These are phyloP conservation scores for Schizopygopsis pylzovi DNA, from an alignment of 2,797 vertebrate genomes.

Conservation along the genomic window DNA sequence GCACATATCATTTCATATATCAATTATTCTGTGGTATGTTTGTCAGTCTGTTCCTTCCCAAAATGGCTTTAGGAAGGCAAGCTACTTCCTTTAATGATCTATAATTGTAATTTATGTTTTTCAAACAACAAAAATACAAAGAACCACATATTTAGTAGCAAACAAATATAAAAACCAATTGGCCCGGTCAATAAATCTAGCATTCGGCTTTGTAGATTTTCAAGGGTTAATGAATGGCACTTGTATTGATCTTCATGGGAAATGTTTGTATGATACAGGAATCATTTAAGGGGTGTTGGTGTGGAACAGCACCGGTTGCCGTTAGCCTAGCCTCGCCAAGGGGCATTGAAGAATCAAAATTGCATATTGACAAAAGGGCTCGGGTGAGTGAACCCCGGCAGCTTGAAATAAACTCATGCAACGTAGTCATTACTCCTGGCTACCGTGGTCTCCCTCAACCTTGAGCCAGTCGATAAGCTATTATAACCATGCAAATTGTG, in stretches of 20 bases:
- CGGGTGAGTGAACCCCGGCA: conserved; percentile 90
- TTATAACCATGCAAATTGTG: conserved; percentile 98
- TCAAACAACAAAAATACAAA: neutral
- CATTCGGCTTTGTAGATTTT: conserved; percentile 84
- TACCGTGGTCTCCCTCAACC: conserved; percentile 87
- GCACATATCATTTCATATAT: neutral
- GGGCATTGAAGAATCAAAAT: conserved; percentile 92
- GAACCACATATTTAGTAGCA: conserved; percentile 34
- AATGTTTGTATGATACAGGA: conserved; percentile 92
- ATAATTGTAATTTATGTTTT: neutral
- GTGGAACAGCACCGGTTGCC: conserved; percentile 37
- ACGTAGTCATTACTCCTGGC: conserved; percentile 88
- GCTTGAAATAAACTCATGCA: conserved; percentile 92
- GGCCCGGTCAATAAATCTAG: conserved; percentile 87
- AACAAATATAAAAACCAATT: conserved; percentile 40
- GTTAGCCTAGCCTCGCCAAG: conserved; percentile 66
- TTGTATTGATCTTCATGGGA: conserved; percentile 94
- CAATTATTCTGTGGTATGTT: neutral
- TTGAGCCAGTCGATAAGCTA: conserved; percentile 95
- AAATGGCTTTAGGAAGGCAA: neutral
- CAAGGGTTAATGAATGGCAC: conserved; percentile 88
- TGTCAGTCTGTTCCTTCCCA: neutral
- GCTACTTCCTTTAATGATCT: neutral
- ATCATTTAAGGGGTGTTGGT: conserved; percentile 77
- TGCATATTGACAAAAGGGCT: conserved; percentile 93